phyloP scores from a whole-genome alignment of 2,797 vertebrate species.

The Malacoctenus gilli region DNA sequence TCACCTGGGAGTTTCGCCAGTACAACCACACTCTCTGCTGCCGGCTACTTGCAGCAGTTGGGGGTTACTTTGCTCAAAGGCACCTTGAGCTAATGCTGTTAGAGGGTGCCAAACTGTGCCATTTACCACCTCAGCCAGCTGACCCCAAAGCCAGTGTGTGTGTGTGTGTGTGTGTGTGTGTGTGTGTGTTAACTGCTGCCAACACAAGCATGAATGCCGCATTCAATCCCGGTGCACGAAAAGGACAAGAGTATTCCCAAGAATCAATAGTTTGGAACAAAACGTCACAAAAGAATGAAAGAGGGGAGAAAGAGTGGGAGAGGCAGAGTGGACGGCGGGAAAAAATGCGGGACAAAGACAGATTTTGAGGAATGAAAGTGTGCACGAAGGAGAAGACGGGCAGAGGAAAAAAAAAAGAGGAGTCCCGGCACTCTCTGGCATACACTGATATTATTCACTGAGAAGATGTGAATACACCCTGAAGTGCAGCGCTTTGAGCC shows the following conservation, averaged over 20 bases:
- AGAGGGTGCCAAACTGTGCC: slow-evolving; percentile 34
- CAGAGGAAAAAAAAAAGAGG: slow-evolving; percentile 7
- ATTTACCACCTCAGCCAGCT: slow-evolving; percentile 22
- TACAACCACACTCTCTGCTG: slow-evolving; percentile 37
- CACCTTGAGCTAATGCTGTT: slow-evolving; percentile 60
- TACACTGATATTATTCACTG: slow-evolving; percentile 69
- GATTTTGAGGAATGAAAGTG: slow-evolving; percentile 19
- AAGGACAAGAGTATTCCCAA: slow-evolving; percentile 45
- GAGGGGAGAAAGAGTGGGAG: slow-evolving; percentile 9
- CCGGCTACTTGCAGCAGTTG: slow-evolving; percentile 38
- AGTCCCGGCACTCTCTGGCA: slow-evolving; percentile 54
- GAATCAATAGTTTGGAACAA: slow-evolving; percentile 31
- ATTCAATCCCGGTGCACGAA: slow-evolving; percentile 44
- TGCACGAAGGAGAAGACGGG: slow-evolving; percentile 15
- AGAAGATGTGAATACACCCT: slow-evolving; percentile 57
- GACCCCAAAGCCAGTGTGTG: slow-evolving; percentile 37
- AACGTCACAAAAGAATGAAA: slow-evolving; percentile 9
- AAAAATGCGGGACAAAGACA: slow-evolving; percentile 26
- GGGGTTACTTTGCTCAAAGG: slow-evolving; percentile 58
- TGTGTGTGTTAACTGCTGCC: slow-evolving; percentile 18
- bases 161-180: slow-evolving; percentile 9
- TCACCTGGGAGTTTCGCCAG: slow-evolving; percentile 47
- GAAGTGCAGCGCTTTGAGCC: slow-evolving; percentile 57
- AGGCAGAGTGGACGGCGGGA: slow-evolving; percentile 4
- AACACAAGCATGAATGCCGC: slow-evolving; percentile 21